These are phyloP conservation scores for Grallaria varia DNA, from an alignment of 2,113 vertebrate species.

Conservation along the genomic window DNA sequence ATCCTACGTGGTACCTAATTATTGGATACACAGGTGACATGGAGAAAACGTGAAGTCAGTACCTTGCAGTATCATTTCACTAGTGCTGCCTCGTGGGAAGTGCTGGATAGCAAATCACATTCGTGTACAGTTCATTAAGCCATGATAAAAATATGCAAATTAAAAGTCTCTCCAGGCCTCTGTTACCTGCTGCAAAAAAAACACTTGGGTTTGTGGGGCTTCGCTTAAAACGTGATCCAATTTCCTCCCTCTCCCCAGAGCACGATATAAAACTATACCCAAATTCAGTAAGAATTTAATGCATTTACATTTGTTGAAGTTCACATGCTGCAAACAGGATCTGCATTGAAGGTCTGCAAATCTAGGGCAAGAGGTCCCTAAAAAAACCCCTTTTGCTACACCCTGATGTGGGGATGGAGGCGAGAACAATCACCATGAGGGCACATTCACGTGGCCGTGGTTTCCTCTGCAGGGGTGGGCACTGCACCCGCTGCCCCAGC, in stretches of 20 bases:
- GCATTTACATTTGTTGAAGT: not conserved
- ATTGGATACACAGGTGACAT: conserved; percentile 38
- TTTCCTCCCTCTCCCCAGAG: conserved; percentile 17
- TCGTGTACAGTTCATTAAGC: not conserved
- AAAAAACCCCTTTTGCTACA: not conserved
- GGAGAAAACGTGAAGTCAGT: not conserved
- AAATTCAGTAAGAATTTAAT: conserved; percentile 27
- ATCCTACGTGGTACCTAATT: not conserved
- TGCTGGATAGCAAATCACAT: conserved; percentile 36
- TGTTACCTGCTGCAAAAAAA: conserved; percentile 21
- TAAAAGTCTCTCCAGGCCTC: conserved; percentile 4
- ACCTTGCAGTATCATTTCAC: not conserved
- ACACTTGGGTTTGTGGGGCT: not conserved
- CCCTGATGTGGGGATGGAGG: not conserved
- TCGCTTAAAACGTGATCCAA: not conserved
- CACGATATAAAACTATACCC: not conserved
- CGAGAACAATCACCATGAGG: not conserved
- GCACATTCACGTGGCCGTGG: accelerated
- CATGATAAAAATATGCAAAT: not conserved
- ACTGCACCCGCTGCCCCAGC: not conserved
- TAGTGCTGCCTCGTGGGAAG: conserved; percentile 4
- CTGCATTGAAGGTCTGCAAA: not conserved
- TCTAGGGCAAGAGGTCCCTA: not conserved
- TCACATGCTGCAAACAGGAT: conserved; percentile 16
- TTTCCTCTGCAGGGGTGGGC: not conserved